Base-by-base conservation (phyloP, 2,113 vertebrate species). In the Atherinomorus stipes region DNA sequence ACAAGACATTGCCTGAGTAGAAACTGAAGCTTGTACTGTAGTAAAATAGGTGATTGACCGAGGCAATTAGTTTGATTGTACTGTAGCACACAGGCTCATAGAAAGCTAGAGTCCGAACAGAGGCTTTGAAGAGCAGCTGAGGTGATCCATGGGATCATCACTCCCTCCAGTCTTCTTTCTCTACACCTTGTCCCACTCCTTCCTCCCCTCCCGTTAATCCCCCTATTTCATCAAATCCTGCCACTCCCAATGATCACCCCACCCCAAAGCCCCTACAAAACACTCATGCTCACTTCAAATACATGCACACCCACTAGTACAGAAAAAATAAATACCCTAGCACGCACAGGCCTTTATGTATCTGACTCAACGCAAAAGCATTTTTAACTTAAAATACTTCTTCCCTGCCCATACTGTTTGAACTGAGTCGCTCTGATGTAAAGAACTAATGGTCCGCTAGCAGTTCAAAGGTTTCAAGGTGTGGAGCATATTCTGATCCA, bases 321-420 rank as follows among this genome's bases (percentile, higher is more conserved):
- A 19, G 57, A n/a, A 66, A 76, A 72, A 72, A 83, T 61, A 81
- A 74, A 87, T 74, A 73, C 11, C 12, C 4, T 4, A 50, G 44
- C 74, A 71, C 0, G 10, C 63, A 72, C 25, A 44, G 38, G 11
- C 26, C 10, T 54, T 23, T 76, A 54, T 23, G 61, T 56, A 69
- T 67, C 26, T 64, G 78, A 73, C 72, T 89, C 64, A 74, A 71
- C 72, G 74, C 42, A 28, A 68, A 86, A 72, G 42, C 25, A 74
- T 80, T 78, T 34, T 80, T 53, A 63, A 54, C 19, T 38, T 22
- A 37, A 77, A 84, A 69, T n/a, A 4, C 45, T 31, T 61, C 10
- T 38, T 67, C 22, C 12, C 40, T 63, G 50, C 21, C 44, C 50
- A 11, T 53, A 1, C 13, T 38, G 63, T 70, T 50, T 69, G 42